These are phyloP conservation scores for Andrena camellia DNA, from an alignment of 2,888 invertebrate genomes.

Conservation along the genomic window DNA sequence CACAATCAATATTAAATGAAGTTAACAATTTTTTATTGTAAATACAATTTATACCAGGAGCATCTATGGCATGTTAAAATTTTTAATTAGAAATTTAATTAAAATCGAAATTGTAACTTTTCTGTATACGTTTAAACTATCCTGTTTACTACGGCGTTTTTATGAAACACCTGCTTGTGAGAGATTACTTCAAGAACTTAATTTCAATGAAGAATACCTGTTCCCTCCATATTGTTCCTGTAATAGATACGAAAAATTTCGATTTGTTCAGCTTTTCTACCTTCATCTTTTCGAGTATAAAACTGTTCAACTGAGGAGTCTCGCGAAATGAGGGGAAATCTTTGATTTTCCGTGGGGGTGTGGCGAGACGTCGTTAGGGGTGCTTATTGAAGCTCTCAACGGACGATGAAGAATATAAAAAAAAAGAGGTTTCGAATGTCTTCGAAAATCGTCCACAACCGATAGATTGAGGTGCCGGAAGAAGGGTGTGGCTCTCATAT, in stretches of 20 bases:
- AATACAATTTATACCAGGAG: too few species aligned
- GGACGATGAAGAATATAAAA: constrained; percentile 44
- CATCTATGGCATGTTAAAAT: too few species aligned
- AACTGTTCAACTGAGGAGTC: constrained; percentile 58
- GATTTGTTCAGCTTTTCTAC: constrained; percentile 30
- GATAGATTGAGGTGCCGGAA: constrained; percentile 74
- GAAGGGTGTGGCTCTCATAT: constrained; percentile 74
- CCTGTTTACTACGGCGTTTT: too few species aligned
- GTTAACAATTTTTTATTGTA: too few species aligned
- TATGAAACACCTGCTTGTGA: too few species aligned
- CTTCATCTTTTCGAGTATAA: constrained; percentile 16
- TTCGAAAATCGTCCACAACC: constrained; percentile 55
- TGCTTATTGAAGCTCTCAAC: constrained; percentile 48
- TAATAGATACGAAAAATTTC: constrained; percentile 21
- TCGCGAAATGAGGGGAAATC: constrained; percentile 65
- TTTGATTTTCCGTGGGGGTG: constrained; percentile 67
- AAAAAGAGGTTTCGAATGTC: constrained; percentile 54
- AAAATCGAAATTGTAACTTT: too few species aligned
- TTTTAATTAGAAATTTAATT: too few species aligned
- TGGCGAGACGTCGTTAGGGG: constrained; percentile 72
- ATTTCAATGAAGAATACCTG: not conserved
- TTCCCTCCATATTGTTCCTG: not conserved
- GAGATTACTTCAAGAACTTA: constrained; percentile 1
- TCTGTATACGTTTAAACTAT: too few species aligned
- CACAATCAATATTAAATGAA: too few species aligned